Percentiles rank a stretch among this genome's conserved stretches.
phyloP scores from a whole-genome alignment of 2,888 invertebrate genomes.

The Lissocephala sabroskyi region DNA sequence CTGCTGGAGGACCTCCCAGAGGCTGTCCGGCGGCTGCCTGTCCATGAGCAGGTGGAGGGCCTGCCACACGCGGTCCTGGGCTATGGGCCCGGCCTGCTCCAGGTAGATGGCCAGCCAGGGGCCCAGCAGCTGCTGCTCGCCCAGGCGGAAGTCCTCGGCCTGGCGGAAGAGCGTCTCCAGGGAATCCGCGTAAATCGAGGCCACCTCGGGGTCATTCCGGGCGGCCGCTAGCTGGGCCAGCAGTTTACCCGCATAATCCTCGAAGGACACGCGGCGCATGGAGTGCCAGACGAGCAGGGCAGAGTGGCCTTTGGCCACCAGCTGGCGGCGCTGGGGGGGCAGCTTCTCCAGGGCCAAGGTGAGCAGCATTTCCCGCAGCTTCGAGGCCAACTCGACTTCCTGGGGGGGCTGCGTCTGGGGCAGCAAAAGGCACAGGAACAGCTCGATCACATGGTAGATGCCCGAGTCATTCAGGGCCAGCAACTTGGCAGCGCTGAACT shows the following conservation, averaged over 20 bases:
- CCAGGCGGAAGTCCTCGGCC: slow-evolving; percentile 58
- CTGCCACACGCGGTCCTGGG: slow-evolving; percentile 69
- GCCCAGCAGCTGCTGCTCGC: slow-evolving; percentile 65
- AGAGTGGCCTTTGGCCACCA: slow-evolving; percentile 70
- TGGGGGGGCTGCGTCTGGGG: slow-evolving; percentile 48
- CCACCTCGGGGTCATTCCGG: slow-evolving; percentile 59
- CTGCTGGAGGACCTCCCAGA: slow-evolving; percentile 60
- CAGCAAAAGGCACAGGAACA: slow-evolving; percentile 67
- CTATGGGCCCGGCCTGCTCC: slow-evolving; percentile 57
- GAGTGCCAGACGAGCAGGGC: slow-evolving; percentile 69
- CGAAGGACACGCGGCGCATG: slow-evolving; percentile 64
- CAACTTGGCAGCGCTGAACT: slow-evolving; percentile 76
- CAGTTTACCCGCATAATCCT: slow-evolving; percentile 66
- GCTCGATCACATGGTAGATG: slow-evolving; percentile 74
- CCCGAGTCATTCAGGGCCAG: slow-evolving; percentile 75
- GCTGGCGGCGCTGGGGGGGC: slow-evolving; percentile 57
- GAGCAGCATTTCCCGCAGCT: slow-evolving; percentile 69
- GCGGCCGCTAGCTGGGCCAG: slow-evolving; percentile 57
- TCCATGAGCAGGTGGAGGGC: slow-evolving; percentile 62
- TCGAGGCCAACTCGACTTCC: slow-evolving; percentile 66
- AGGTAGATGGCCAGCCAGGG: slow-evolving; percentile 70
- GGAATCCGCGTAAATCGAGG: slow-evolving; percentile 56
- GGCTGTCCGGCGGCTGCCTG: slow-evolving; percentile 26
- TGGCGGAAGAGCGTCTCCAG: slow-evolving; percentile 60
- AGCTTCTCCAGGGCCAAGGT: slow-evolving; percentile 69